Conservation (phyloP, 1,140 invertebrate species). For the Odontomachus brunneus region DNA sequence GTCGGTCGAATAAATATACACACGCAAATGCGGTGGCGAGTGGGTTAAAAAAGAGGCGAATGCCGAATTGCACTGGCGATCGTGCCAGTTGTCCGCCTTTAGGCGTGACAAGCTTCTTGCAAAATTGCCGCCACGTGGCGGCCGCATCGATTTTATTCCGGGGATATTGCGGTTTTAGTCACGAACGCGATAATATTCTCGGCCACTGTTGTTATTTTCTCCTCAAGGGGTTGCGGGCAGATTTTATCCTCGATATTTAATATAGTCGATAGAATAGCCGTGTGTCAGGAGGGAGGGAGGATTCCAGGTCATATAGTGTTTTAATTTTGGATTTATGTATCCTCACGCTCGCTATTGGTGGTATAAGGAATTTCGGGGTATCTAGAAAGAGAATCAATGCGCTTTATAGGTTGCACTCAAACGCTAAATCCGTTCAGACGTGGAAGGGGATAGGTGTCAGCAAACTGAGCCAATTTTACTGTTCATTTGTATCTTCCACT, state of each 20-base stretch:
- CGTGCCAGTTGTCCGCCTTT: neutral
- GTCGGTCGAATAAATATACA: slow-evolving; percentile 23
- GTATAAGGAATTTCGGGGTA: neutral
- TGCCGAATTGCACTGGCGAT: neutral
- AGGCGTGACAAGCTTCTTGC: neutral
- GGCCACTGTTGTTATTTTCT: no score
- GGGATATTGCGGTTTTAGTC: no score
- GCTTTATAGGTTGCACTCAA: neutral
- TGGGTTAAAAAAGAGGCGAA: neutral
- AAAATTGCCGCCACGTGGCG: neutral
- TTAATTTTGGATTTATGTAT: neutral
- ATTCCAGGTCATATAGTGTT: neutral
- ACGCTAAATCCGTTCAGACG: neutral
- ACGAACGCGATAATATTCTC: no score
- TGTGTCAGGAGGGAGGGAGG: neutral
- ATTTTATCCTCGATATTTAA: no score
- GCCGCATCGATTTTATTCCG: neutral
- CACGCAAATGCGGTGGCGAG: neutral
- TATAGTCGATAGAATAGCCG: neutral
- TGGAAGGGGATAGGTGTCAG: neutral
- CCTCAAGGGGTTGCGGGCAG: no score
- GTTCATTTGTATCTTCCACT: neutral
- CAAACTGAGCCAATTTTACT: neutral
- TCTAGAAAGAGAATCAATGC: neutral
- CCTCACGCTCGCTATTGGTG: neutral